Evolutionary conservation across 2,888 invertebrate genomes (phyloP).

Genomic region (Podotricha telesiphe): DNA sequence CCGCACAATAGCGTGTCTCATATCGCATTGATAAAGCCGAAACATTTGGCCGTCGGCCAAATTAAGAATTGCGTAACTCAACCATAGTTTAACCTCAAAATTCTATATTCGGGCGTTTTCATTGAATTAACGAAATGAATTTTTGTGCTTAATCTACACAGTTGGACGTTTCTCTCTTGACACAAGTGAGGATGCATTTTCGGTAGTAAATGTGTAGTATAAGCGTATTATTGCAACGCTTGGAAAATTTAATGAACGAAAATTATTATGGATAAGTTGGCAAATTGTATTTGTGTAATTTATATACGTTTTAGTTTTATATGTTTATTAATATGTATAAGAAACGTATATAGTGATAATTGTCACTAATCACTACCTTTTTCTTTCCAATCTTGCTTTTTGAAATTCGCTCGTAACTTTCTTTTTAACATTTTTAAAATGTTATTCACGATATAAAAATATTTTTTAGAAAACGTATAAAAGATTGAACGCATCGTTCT

Average conservation of each 20-base stretch:
- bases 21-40: conserved; percentile 45
- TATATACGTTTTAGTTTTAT: too few species aligned
- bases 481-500: too few species aligned
- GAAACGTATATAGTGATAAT: too few species aligned
- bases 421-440: too few species aligned
- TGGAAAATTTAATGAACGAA: conserved; percentile 6
- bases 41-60: conserved; percentile 43
- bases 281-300: background rate
- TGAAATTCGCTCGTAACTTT: too few species aligned
- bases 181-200: conserved; percentile 22
- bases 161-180: conserved; percentile 26
- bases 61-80: conserved; percentile 45
- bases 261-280: conserved; percentile 6
- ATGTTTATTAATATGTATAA: too few species aligned
- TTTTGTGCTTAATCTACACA: conserved; percentile 38
- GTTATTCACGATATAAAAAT: too few species aligned
- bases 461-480: too few species aligned
- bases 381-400: too few species aligned
- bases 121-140: conserved; percentile 43
- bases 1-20: conserved; percentile 43
- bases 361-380: too few species aligned
- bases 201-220: conserved; percentile 12
- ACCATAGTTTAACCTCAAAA: conserved; percentile 43
- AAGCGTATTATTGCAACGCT: conserved; percentile 19
- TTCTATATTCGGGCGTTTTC: conserved; percentile 41